Evolutionary conservation across 2,797 vertebrate genomes (phyloP).

Genomic region (Cryptoblepharus egeriae): DNA sequence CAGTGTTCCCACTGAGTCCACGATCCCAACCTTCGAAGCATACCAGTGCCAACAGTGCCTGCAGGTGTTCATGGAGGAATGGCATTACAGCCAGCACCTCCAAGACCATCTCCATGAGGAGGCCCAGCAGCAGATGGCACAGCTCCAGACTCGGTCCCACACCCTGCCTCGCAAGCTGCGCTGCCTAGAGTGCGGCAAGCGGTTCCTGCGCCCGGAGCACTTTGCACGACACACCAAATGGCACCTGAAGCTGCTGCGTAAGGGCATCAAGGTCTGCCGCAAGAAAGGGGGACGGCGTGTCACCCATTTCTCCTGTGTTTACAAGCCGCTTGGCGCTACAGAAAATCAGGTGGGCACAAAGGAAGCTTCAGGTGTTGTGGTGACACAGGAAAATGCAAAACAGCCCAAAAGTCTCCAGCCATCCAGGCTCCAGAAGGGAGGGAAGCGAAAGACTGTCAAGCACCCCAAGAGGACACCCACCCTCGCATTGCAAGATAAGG

Average conservation of each 20-base stretch:
- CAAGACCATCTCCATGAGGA: constrained; percentile 19
- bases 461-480: not conserved
- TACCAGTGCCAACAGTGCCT: constrained; percentile 38
- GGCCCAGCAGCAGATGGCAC: not conserved
- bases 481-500: rapidly evolving
- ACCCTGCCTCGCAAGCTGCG: constrained; percentile 19
- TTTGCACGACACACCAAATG: constrained; percentile 47
- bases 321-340: not conserved
- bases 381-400: not conserved
- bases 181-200: constrained; percentile 45
- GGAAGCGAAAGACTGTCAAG: not conserved
- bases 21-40: not conserved
- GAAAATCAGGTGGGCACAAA: not conserved
- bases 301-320: constrained; percentile 6
- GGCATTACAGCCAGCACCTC: constrained; percentile 37
- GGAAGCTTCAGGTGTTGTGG: not conserved
- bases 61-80: constrained; percentile 44
- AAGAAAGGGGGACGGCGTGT: not conserved
- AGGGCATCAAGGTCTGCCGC: constrained; percentile 19
- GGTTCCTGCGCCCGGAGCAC: constrained; percentile 23
- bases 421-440: not conserved
- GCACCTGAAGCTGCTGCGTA: constrained; percentile 39
- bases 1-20: not conserved
- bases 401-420: not conserved
- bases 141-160: rapidly evolving